Base-by-base conservation (phyloP, 2,113 vertebrate species). In the Anthoscopus minutus region DNA sequence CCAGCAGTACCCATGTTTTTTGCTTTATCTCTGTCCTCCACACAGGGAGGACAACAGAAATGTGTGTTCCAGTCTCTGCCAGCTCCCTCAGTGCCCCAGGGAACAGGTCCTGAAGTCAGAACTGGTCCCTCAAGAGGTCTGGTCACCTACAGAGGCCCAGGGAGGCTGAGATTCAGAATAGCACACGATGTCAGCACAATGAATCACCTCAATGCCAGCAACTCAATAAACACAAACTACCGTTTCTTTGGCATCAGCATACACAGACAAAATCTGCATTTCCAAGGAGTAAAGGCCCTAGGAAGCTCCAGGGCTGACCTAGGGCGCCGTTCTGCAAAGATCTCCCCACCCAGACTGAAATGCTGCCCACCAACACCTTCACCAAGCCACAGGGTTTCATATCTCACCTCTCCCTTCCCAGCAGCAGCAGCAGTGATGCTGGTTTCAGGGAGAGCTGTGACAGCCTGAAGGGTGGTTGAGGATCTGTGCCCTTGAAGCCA, bases 1-100 rank as follows among this genome's bases (percentile, higher is more conserved):
- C 40, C 57, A 64, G 60, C 60, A 73, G 27, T 1, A 45, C 20
- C 19, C 14, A 6, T 24, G 50, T 14, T 57, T 15, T 23, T 1
- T 9, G 54, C 56, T 65, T 89, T 86, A 79, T 95, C 90, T 90
- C 90, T 7, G 80, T 37, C 61, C 66, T 88, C 89, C 86, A 60
- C 24, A 40, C 12, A 22, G 81, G 18, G 25, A 87, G 79, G 62
- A 48, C 51, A 31, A 73, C 5, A 35, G 77, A 13, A 77, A 47
- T 0, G 42, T 3, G 89, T 37, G 3, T 15, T 31, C 56, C 72
- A 27, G 44, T 5, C 73, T 6, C 81, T n/a, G 69, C 21, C 10
- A 12, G 89, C 62, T 71, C 48, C 50, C 66, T 21, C 35, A 3
- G 54, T 7, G 18, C 69, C 69, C 37, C 47, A 27, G 72, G 56